Percentiles rank a stretch among this genome's conserved stretches.
Evolutionary conservation across 2,888 invertebrate genomes (phyloP).

Genomic region (Trachelus tabidus): DNA sequence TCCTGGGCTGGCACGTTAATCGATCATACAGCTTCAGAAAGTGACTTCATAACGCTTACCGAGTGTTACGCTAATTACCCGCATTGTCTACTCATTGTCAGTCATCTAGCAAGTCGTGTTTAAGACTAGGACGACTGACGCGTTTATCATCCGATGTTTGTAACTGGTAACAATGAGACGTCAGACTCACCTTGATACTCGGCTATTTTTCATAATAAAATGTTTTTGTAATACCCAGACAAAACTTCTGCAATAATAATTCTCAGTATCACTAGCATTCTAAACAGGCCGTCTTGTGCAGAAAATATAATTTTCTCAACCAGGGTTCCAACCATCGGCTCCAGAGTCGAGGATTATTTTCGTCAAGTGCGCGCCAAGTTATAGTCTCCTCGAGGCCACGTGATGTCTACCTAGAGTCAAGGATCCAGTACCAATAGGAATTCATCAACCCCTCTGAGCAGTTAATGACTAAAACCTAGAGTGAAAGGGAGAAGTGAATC

Average conservation of each 20-base stretch:
- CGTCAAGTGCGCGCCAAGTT: neutral
- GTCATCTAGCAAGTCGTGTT: neutral
- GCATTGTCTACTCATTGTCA: neutral
- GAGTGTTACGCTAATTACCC: neutral
- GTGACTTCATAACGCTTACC: neutral
- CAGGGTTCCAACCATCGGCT: neutral
- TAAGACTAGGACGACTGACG: neutral
- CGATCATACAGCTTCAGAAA: neutral
- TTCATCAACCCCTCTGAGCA: neutral
- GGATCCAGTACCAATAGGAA: neutral
- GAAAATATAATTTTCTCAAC: neutral
- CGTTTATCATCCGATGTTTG: neutral
- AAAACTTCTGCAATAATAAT: neutral
- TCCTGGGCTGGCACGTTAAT: neutral
- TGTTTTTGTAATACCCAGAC: neutral
- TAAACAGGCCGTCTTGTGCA: neutral
- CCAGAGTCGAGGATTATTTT: neutral
- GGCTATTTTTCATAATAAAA: neutral
- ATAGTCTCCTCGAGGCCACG: neutral
- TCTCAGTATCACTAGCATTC: neutral
- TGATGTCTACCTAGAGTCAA: neutral
- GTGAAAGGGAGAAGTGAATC: neutral
- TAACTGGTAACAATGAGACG: neutral
- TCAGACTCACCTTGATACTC: neutral
- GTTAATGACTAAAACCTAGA: neutral